Evolutionary conservation across 2,888 invertebrate species (phyloP).

Genomic region (Brachylomia viminalis): DNA sequence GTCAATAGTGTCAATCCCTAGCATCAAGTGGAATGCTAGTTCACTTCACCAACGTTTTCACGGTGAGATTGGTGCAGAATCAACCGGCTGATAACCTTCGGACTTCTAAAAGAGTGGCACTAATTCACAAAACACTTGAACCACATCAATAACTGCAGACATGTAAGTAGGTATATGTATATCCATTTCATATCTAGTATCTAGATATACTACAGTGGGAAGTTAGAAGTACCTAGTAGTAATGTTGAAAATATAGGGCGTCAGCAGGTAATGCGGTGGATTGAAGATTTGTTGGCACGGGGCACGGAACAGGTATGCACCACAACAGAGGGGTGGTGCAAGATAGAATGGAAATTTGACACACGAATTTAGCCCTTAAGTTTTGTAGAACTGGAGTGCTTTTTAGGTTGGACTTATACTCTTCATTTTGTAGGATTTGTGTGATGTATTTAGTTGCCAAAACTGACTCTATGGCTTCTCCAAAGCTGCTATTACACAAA

Average conservation of each 20-base stretch:
- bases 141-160: neutral
- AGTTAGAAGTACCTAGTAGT: conserved; percentile 6
- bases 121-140: neutral
- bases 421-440: neutral
- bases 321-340: conserved; percentile 28
- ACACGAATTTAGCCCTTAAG: conserved; percentile 16
- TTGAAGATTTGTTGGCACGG: conserved; percentile 58
- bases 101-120: neutral
- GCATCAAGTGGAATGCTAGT: no score
- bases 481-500: neutral
- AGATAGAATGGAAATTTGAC: neutral
- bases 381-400: neutral
- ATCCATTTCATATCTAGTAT: neutral
- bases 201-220: conserved; percentile 11
- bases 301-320: conserved; percentile 48
- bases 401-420: neutral
- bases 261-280: conserved; percentile 51
- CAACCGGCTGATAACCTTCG: no score
- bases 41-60: no score
- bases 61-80: no score
- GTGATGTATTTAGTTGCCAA: conserved; percentile 13
- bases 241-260: conserved; percentile 39
- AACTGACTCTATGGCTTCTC: neutral
- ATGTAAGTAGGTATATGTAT: no score
- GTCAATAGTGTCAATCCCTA: no score